Percentiles rank a stretch among this genome's conserved stretches.
phyloP scores from a whole-genome alignment of 2,888 invertebrate species.

The Meiosimyza platycephala region DNA sequence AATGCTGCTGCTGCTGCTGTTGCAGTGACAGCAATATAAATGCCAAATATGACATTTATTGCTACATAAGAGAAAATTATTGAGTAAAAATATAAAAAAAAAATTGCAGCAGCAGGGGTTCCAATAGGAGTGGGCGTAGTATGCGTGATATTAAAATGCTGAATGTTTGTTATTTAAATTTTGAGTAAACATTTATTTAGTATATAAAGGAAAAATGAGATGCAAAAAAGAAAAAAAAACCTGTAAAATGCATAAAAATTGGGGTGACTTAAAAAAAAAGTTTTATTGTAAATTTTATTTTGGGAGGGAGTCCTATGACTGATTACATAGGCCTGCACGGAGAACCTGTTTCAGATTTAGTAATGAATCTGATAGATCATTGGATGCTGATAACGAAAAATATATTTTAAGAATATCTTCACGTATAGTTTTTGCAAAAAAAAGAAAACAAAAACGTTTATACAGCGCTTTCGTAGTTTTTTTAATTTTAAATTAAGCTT shows the following conservation, averaged over 20 bases:
- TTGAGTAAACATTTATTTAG: slow-evolving; percentile 17
- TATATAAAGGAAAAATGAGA: not conserved
- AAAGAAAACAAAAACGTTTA: too few species aligned
- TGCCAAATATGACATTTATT: too few species aligned
- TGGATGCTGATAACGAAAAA: too few species aligned
- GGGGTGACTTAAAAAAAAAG: not conserved
- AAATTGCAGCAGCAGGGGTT: not conserved
- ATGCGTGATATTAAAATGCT: slow-evolving; percentile 29
- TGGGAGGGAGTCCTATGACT: slow-evolving; percentile 20
- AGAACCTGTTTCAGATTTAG: too few species aligned
- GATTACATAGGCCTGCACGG: not conserved
- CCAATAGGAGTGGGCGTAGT: not conserved
- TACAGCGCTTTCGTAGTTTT: too few species aligned
- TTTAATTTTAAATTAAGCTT: too few species aligned
- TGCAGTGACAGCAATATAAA: too few species aligned
- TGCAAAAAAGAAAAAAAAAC: not conserved
- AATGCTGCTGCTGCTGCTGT: not conserved
- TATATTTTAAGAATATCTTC: too few species aligned
- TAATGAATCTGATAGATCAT: too few species aligned
- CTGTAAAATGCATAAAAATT: not conserved
- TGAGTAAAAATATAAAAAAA: too few species aligned
- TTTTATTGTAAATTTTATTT: not conserved
- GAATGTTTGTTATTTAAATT: slow-evolving; percentile 26
- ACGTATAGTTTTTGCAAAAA: too few species aligned
- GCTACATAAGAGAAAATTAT: too few species aligned